phyloP scores from a whole-genome alignment of 2,797 vertebrate species.

The Tenualosa thibaudeaui region DNA sequence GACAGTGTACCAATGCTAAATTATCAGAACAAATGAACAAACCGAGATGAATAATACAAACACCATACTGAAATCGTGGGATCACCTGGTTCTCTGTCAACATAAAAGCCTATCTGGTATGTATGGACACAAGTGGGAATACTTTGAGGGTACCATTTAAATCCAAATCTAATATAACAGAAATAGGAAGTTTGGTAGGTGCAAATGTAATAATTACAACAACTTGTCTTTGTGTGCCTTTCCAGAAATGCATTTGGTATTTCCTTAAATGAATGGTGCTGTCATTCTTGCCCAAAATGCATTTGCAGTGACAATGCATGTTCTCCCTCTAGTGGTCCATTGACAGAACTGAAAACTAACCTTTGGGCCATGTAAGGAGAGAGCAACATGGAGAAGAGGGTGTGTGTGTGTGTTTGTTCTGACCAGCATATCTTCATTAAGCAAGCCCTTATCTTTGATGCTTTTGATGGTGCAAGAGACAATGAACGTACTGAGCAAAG shows the following conservation, averaged over 20 bases:
- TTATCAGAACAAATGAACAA: not conserved
- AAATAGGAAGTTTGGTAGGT: no score
- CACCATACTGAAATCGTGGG: not conserved
- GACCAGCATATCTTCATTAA: not conserved
- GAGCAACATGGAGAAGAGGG: not conserved
- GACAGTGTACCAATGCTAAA: not conserved
- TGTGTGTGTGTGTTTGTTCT: not conserved
- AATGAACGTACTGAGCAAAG: not conserved
- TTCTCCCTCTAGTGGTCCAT: not conserved
- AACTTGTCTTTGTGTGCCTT: not conserved
- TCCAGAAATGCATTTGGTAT: not conserved
- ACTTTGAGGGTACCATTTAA: no score
- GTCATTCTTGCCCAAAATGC: not conserved
- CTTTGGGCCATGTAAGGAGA: not conserved
- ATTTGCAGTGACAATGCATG: not conserved
- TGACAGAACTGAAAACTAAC: not conserved
- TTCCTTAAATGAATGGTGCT: not conserved
- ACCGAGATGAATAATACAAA: not conserved
- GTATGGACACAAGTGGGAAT: not conserved
- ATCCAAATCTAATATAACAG: no score
- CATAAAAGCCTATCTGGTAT: not conserved
- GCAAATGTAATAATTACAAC: no score
- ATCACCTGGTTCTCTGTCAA: not conserved
- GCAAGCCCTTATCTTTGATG: not conserved
- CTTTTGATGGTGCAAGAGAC: not conserved